phyloP scores from a whole-genome alignment of 2,888 invertebrate genomes.

The Yponomeuta sedellus region DNA sequence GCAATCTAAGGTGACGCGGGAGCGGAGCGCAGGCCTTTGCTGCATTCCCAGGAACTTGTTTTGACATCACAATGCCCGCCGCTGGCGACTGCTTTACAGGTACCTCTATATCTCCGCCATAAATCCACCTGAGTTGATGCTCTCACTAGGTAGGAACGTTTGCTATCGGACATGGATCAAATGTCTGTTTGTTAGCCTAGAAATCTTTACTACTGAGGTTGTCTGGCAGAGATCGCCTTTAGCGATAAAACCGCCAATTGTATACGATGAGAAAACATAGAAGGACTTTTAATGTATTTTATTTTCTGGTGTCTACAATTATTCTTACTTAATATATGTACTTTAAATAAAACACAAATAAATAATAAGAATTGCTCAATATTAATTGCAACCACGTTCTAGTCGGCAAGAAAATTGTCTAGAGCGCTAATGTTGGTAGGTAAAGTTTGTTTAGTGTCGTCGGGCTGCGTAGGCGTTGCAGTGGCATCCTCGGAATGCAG shows the following conservation, averaged over 20 bases:
- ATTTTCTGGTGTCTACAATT: no score
- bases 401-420: slow-evolving; percentile 61
- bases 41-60: slow-evolving; percentile 62
- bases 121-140: not conserved
- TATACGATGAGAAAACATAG: no score
- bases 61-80: slow-evolving; percentile 40
- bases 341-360: not conserved
- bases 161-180: not conserved
- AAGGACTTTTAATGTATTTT: no score
- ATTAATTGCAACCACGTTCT: slow-evolving; percentile 20
- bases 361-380: not conserved
- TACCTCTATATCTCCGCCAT: not conserved
- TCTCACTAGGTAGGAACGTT: not conserved
- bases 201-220: not conserved
- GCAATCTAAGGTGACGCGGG: slow-evolving; percentile 2
- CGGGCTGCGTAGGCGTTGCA: not conserved
- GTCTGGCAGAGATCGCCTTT: no score
- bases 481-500: slow-evolving; percentile 39
- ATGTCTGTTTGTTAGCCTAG: not conserved
- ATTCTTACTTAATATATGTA: no score
- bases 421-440: slow-evolving; percentile 46
- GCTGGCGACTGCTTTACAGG: slow-evolving; percentile 25
- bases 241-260: no score
- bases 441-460: not conserved
- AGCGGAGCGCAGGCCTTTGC: not conserved